These are phyloP conservation scores for Siniperca undulata DNA, from an alignment of 2,797 vertebrate genomes.

Conservation along the genomic window DNA sequence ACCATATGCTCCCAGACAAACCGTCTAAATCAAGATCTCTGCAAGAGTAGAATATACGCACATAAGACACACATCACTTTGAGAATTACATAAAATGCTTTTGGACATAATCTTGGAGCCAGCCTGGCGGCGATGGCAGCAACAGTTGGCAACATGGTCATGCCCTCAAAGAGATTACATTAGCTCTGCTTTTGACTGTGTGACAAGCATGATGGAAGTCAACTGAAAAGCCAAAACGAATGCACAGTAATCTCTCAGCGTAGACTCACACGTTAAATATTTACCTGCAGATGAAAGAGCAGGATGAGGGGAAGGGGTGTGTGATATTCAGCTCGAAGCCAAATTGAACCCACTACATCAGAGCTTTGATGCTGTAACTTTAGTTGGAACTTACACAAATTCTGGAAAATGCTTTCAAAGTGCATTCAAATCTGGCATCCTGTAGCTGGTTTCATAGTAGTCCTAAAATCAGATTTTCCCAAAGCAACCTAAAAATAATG, in stretches of 20 bases:
- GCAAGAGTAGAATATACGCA: slow-evolving; percentile 45
- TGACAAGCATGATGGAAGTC: slow-evolving; percentile 52
- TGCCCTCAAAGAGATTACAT: slow-evolving; percentile 73
- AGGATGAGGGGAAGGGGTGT: slow-evolving; percentile 22
- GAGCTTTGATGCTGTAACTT: slow-evolving; percentile 48
- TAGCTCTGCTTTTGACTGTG: slow-evolving; percentile 58
- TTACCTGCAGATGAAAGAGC: slow-evolving; percentile 69
- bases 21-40: slow-evolving; percentile 40
- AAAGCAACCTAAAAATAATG: slow-evolving; percentile 30
- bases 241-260: slow-evolving; percentile 60
- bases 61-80: slow-evolving; percentile 49
- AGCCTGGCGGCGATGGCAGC: slow-evolving; percentile 52
- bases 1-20: slow-evolving; percentile 31
- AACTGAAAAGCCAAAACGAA: slow-evolving; percentile 56
- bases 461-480: slow-evolving; percentile 26
- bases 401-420: slow-evolving; percentile 45
- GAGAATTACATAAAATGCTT: slow-evolving; percentile 73
- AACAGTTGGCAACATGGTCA: slow-evolving; percentile 66
- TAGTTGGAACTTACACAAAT: slow-evolving; percentile 37
- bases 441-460: slow-evolving; percentile 4
- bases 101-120: slow-evolving; percentile 67
- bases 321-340: slow-evolving; percentile 37
- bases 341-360: slow-evolving; percentile 35
- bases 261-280: slow-evolving; percentile 50
- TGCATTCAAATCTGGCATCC: slow-evolving; percentile 17